These are phyloP conservation scores for Parapsyche elsis DNA, from an alignment of 1,140 invertebrate genomes.

Conservation along the genomic window DNA sequence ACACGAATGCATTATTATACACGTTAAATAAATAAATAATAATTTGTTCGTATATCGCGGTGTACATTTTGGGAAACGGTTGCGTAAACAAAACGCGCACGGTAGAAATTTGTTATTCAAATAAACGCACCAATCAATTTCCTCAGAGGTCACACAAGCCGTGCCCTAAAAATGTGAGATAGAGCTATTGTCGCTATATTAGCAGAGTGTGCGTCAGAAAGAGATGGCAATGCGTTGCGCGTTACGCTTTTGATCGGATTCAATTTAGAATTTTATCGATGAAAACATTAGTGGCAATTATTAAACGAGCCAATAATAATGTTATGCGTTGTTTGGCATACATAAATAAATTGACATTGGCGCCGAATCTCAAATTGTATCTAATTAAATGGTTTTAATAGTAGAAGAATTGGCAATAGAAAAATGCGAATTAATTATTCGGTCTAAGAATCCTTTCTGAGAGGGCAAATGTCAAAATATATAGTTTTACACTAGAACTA, in stretches of 20 bases:
- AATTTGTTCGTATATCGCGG: no score
- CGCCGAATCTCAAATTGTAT: no score
- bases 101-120: neutral
- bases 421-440: no score
- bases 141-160: neutral
- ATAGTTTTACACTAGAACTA: no score
- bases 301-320: neutral
- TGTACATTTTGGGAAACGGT: neutral
- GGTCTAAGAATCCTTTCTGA: no score
- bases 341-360: no score
- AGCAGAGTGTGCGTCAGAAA: neutral
- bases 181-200: neutral
- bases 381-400: no score
- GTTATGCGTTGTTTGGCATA: neutral
- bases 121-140: slow-evolving; percentile 7
- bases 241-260: neutral
- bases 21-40: no score
- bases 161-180: neutral
- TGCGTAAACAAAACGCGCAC: no score
- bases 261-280: neutral
- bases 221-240: neutral
- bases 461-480: no score
- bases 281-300: slow-evolving; percentile 22
- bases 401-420: no score
- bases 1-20: neutral